These are phyloP conservation scores for Aphelocoma coerulescens DNA, from an alignment of 2,113 vertebrate genomes.

Conservation along the genomic window DNA sequence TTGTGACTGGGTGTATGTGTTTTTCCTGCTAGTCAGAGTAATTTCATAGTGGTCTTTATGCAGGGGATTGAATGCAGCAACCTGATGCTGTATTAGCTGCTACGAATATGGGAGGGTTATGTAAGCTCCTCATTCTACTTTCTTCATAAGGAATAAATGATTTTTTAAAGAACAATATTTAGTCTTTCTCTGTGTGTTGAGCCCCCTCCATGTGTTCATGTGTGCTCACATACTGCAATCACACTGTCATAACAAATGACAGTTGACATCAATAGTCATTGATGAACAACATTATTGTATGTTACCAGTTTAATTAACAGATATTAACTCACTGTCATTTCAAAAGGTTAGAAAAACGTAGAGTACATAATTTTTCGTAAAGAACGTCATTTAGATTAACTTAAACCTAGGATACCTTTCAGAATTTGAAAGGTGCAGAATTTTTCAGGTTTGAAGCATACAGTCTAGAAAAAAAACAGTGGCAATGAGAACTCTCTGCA, in stretches of 20 bases:
- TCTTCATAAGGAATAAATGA: constrained; percentile 1
- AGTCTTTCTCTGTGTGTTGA: not conserved
- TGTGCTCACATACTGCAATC: rapidly evolving
- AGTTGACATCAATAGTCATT: not conserved
- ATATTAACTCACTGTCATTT: not conserved
- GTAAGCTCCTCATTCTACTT: not conserved
- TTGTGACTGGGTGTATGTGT: not conserved
- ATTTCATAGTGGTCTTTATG: not conserved
- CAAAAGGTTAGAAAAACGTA: not conserved
- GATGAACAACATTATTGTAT: not conserved
- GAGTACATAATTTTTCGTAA: not conserved
- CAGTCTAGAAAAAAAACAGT: not conserved
- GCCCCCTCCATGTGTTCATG: rapidly evolving
- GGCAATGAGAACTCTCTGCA: rapidly evolving
- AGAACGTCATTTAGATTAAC: not conserved
- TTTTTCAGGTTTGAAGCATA: not conserved
- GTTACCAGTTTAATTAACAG: not conserved
- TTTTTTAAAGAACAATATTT: not conserved
- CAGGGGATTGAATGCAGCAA: not conserved
- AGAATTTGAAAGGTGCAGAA: not conserved
- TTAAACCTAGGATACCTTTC: not conserved
- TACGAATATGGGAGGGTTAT: rapidly evolving
- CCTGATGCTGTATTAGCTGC: not conserved
- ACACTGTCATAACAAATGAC: not conserved
- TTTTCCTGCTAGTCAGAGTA: not conserved